Evolutionary conservation across 1,140 invertebrate species (phyloP).

Genomic region (Drosophila repletoides): DNA sequence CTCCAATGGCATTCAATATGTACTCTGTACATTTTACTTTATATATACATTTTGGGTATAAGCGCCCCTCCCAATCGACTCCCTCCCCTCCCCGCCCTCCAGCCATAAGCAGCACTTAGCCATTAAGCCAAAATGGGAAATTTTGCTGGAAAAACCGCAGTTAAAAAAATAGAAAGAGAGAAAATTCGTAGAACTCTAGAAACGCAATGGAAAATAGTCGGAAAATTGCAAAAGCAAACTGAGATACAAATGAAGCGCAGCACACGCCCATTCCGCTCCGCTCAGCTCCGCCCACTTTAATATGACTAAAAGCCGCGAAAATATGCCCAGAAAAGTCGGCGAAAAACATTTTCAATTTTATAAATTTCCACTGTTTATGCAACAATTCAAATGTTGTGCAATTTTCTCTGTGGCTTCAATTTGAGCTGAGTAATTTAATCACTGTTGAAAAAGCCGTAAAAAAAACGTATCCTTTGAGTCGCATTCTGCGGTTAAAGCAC

Average conservation of each 20-base stretch:
- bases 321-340: conserved; percentile 12
- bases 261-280: not conserved
- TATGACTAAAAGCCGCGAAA: conserved; percentile 83
- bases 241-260: conserved; percentile 44
- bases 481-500: conserved; percentile 6
- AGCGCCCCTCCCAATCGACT: too few species aligned
- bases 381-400: conserved; percentile 32
- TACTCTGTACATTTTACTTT: too few species aligned
- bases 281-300: conserved; percentile 74
- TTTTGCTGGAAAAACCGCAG: too few species aligned
- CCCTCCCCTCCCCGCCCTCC: too few species aligned
- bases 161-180: too few species aligned
- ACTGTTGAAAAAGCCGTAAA: not conserved
- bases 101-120: too few species aligned
- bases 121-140: conserved; percentile 13
- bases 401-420: conserved; percentile 8
- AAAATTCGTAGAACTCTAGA: too few species aligned
- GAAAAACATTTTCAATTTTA: conserved; percentile 26
- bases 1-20: too few species aligned
- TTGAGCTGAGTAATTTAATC: conserved; percentile 43
- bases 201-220: conserved; percentile 8
- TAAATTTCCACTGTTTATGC: conserved; percentile 37
- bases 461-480: conserved; percentile 4
- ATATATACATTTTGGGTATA: too few species aligned
- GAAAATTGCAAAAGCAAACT: conserved; percentile 30